Base-by-base conservation (phyloP, 2,797 vertebrate genomes). In the Sebastes melanostomus region DNA sequence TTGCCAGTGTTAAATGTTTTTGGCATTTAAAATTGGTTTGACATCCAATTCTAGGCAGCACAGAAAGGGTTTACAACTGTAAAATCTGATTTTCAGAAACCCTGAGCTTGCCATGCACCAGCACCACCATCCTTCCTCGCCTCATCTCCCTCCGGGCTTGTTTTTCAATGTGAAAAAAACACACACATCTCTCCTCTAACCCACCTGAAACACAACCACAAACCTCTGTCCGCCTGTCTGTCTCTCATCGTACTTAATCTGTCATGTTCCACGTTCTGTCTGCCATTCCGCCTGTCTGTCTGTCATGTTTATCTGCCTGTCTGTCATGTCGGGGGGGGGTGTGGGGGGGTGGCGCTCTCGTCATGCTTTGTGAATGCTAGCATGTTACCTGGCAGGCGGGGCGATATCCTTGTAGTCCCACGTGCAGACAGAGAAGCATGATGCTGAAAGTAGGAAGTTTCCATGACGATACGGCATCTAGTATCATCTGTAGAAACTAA, bases 221-320 rank as follows among this genome's bases (percentile, higher is more conserved):
- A 63, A 78, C 80, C 80, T 84, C 70, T 55, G 72, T 85, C 86
- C 2, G 5, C 63, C 87, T 76, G 84, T 81, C 85, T 74, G 80
- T 90, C 84, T 88, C 82, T 83, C 85, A 22, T 25, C 27, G 78
- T 77, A 7, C 66, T 78, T 84, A 72, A 72, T 86, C 80, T 78
- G 87, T 91, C 89, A 86, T 75, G 74, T 80, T 82, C 76, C 72
- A 58, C 74, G 9, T 73, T 66, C 78, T 70, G 71, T 78, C 71
- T 82, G 66, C 63, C 86, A 75, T 74, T 75, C 81, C 3, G 20
- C 70, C 84, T 60, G 79, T 78, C 81, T 77, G 69, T 86, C 81
- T 84, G 86, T 83, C 81, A 85, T 82, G 87, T 88, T 81, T 80
- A 81, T 72, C 66, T 6, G 73, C 61, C 87, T 83, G 82, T 86